A percentile compares a stretch with the other conserved stretches of the same genome.
These are phyloP conservation scores for Sarotherodon lohbergeri DNA, from an alignment of 2,113 vertebrate species.

Conservation along the genomic window DNA sequence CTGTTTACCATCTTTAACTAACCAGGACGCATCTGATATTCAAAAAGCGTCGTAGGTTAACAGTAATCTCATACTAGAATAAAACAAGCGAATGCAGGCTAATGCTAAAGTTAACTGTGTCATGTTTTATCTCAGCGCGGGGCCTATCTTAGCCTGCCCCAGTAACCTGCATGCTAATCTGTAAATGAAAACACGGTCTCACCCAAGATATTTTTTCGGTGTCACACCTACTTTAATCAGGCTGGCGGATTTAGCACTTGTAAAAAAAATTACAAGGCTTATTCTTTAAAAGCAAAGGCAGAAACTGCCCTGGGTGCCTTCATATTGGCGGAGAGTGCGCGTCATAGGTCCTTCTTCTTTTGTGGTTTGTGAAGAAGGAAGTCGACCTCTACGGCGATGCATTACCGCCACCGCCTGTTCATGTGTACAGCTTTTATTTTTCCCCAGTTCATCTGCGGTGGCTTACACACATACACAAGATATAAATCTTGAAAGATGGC, in stretches of 20 bases:
- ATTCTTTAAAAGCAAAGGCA: slow-evolving; percentile 52
- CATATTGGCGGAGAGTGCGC: slow-evolving; percentile 57
- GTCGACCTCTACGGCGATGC: not conserved
- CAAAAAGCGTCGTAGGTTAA: not conserved
- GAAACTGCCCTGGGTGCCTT: slow-evolving; percentile 54
- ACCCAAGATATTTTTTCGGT: slow-evolving; percentile 67
- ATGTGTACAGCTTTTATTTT: not conserved
- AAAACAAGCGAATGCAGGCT: not conserved
- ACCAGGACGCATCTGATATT: too few species aligned
- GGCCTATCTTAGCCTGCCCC: slow-evolving; percentile 1
- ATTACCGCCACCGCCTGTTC: not conserved
- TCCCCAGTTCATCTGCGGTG: fast-evolving
- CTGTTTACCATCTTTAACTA: fast-evolving
- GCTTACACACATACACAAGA: not conserved
- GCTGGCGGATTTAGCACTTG: slow-evolving; percentile 22
- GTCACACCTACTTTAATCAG: slow-evolving; percentile 67
- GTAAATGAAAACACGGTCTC: not conserved
- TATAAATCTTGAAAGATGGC: not conserved
- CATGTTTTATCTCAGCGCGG: not conserved
- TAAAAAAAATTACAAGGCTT: slow-evolving; percentile 46
- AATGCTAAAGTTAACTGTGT: slow-evolving; percentile 30
- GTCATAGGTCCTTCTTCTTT: slow-evolving; percentile 6
- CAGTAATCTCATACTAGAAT: too few species aligned
- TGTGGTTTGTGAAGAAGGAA: not conserved
- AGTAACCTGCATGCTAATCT: not conserved